A percentile compares a stretch with the other conserved stretches of the same genome.
Conservation (phyloP, 2,888 invertebrate genomes). For the Allophyes oxyacanthae region DNA sequence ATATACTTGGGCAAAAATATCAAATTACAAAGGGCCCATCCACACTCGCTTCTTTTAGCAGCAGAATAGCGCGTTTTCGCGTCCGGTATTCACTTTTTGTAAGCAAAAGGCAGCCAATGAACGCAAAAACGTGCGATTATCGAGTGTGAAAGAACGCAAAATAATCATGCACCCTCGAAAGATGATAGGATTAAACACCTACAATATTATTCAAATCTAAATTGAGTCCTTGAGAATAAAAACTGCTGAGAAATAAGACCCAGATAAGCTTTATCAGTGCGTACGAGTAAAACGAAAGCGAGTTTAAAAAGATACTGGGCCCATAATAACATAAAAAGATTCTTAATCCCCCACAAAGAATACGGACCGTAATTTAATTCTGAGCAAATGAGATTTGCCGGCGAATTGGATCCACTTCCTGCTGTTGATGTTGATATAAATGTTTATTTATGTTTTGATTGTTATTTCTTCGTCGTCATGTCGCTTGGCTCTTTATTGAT, state of each 20-base stretch:
- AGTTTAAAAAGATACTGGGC: not conserved
- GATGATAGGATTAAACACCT: no score
- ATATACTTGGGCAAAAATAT: no score
- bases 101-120: no score
- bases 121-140: no score
- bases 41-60: no score
- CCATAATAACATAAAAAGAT: not conserved
- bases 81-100: no score
- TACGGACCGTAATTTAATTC: conserved; percentile 34
- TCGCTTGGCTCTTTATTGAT: not conserved
- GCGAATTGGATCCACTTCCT: conserved; percentile 30
- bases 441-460: conserved; percentile 2
- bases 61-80: no score
- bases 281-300: conserved; percentile 15
- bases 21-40: no score
- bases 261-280: conserved; percentile 14
- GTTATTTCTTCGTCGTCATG: not conserved
- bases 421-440: conserved; percentile 8
- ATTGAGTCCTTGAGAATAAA: not conserved
- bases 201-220: not conserved
- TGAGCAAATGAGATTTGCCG: conserved; percentile 36
- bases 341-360: conserved; percentile 3
- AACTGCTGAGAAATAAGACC: not conserved
- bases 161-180: no score
- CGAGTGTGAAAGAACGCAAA: no score